Evolutionary conservation across 1,140 invertebrate genomes (phyloP), one percentile per base, ranked within the genome.

Genomic region (Drosophila murphyi): DNA sequence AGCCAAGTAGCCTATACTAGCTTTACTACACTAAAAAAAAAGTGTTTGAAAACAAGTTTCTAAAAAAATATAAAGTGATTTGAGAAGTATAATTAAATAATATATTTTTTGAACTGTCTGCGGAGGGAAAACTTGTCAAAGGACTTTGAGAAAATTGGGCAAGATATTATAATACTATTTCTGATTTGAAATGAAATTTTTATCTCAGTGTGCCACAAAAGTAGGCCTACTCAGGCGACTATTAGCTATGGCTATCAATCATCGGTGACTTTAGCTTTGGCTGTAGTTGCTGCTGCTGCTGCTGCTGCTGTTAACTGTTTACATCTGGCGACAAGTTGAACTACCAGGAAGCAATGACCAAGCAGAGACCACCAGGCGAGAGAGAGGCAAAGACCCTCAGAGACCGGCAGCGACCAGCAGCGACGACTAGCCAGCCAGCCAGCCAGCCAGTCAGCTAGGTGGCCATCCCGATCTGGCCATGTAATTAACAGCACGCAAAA

Each of bases 401-500:
- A 89, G 85, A 85, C 83, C 70, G 35, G 31, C 55, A 43, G 32
- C 52, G 82, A 76, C 76, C 70, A 6, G 31, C 55, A 43, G 32
- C 52, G 82, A 76, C 76, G 83, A 76, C 80, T 77, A 89, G 28
- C 12, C 37, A 12, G 55, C 5, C 39, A 2, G 39, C 5, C 50
- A 5, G 7, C n/a, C 32, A 43, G 39, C 4, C 39, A 43, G 10
- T 41, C 7, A 41, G 39, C 39, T 43, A n/a, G 39, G 39, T 43
- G 39, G 39, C 39, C 39, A 43, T 34, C 69, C 35, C 48, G 57
- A 43, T 48, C 37, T 72, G 73, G 39, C 48, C 86, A 90, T 89
- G 86, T 89, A 89, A 89, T 89, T 89, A 89, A 90, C 81, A 71
- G 82, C 86, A 89, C 86, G 86, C 86, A 89, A 89, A 89, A 89